Percentiles rank a stretch among this genome's conserved stretches.
Evolutionary conservation across 2,888 invertebrate species (phyloP).

Genomic region (Andrena praecox): DNA sequence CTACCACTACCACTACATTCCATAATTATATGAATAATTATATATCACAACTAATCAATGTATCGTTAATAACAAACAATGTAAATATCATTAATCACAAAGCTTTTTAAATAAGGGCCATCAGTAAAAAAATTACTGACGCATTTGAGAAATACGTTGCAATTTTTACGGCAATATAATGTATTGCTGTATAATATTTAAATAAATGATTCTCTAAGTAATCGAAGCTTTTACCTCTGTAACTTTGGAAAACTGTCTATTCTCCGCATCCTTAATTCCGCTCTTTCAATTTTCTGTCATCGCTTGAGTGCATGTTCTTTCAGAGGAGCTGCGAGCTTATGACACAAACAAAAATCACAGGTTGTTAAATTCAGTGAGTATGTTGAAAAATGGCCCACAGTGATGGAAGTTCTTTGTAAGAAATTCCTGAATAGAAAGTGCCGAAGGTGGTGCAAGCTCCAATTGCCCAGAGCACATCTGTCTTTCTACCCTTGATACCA

Average conservation of each 20-base stretch:
- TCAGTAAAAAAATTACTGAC: not conserved
- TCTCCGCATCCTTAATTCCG: constrained; percentile 1
- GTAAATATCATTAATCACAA: not conserved
- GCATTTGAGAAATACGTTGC: not conserved
- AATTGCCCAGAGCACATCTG: constrained; percentile 4
- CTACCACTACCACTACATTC: not conserved
- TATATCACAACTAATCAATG: too few relatives aligned
- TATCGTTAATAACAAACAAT: not conserved
- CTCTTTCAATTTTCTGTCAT: constrained; percentile 22
- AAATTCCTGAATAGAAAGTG: constrained; percentile 20
- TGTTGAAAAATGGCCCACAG: not conserved
- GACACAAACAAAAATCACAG: constrained; percentile 35
- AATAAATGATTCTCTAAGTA: not conserved
- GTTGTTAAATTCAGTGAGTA: not conserved
- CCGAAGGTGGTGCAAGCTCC: constrained; percentile 8
- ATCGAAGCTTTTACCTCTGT: not conserved
- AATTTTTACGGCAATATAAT: not conserved
- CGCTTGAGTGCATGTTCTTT: constrained; percentile 7
- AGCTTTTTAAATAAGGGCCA: not conserved
- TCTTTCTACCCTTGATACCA: not conserved
- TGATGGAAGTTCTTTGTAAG: constrained; percentile 15
- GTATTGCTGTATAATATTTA: not conserved
- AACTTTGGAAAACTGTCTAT: not conserved
- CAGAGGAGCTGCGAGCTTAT: constrained; percentile 15
- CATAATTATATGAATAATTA: too few relatives aligned